These are phyloP conservation scores for Panulirus ornatus DNA, from an alignment of 1,140 invertebrate genomes.

Conservation along the genomic window DNA sequence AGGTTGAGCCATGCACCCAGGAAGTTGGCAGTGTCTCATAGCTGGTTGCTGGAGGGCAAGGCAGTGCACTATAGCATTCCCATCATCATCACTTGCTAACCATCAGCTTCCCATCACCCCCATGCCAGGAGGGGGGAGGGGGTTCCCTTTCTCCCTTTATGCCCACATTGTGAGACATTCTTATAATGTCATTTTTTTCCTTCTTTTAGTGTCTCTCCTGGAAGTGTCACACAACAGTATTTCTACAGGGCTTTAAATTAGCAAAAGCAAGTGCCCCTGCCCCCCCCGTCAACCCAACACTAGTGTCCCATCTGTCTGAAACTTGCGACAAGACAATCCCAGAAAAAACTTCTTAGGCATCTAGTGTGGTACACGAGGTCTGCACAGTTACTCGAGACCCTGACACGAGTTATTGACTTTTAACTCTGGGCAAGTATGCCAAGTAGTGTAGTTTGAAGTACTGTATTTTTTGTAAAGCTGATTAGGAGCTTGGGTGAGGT, in stretches of 20 bases:
- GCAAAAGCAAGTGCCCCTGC: constrained; percentile 53
- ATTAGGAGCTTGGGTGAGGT: constrained; percentile 68
- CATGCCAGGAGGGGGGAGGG: constrained; percentile 49
- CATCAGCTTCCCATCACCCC: constrained; percentile 42
- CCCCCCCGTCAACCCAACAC: constrained; percentile 69
- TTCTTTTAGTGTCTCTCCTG: not conserved
- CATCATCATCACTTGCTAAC: constrained; percentile 48
- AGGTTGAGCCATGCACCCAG: constrained; percentile 75
- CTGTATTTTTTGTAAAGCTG: constrained; percentile 67
- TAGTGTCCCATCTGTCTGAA: constrained; percentile 73
- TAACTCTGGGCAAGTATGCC: constrained; percentile 62
- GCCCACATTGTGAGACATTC: not conserved
- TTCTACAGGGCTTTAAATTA: constrained; percentile 64
- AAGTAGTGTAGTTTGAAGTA: constrained; percentile 68
- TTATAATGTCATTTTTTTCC: not conserved
- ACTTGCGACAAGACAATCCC: constrained; percentile 72
- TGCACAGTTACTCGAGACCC: constrained; percentile 56
- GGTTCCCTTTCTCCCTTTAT: constrained; percentile 19
- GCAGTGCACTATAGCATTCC: constrained; percentile 69
- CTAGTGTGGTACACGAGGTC: constrained; percentile 72
- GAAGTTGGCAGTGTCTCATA: constrained; percentile 74
- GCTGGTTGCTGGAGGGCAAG: constrained; percentile 72
- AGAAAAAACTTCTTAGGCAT: constrained; percentile 70
- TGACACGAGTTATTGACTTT: constrained; percentile 43
- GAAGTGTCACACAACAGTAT: constrained; percentile 54